Evolutionary conservation across 2,888 invertebrate species (phyloP).

Genomic region (Epinotia bilunana): DNA sequence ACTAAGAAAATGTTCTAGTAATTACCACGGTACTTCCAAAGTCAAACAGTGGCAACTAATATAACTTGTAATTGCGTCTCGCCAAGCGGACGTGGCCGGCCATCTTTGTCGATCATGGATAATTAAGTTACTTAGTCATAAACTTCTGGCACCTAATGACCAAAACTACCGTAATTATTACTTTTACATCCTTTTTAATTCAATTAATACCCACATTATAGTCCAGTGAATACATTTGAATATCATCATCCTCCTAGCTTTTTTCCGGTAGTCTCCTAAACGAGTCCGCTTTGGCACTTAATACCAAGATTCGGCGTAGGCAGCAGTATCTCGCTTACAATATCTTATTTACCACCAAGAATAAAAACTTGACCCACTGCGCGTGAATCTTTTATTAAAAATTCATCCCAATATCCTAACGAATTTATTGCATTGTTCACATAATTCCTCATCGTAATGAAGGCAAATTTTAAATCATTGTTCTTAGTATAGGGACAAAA

Average conservation of each 20-base stretch:
- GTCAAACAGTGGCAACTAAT: slow-evolving; percentile 18
- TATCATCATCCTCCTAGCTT: too few relatives aligned
- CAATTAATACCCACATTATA: not conserved
- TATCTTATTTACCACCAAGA: not conserved
- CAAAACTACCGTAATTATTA: not conserved
- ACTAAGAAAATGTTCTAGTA: not conserved
- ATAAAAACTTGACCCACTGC: not conserved
- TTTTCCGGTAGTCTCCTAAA: too few relatives aligned
- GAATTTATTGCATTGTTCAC: slow-evolving; percentile 11
- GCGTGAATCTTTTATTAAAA: not conserved
- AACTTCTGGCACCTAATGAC: not conserved
- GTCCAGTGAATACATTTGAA: too few relatives aligned
- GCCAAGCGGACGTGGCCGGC: not conserved
- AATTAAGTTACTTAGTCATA: not conserved
- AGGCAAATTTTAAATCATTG: slow-evolving; percentile 20
- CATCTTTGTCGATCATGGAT: not conserved
- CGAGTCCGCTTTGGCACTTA: too few relatives aligned
- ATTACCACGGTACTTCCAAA: not conserved
- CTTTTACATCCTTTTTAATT: too few relatives aligned
- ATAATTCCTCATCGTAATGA: slow-evolving; percentile 21
- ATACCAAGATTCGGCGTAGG: too few relatives aligned
- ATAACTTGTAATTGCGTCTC: slow-evolving; percentile 16
- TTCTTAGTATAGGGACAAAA: slow-evolving; percentile 24
- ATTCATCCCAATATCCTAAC: slow-evolving; percentile 13
- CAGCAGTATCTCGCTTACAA: not conserved